Percentiles rank a stretch among this genome's conserved stretches.
Conservation (phyloP, 2,888 invertebrate genomes). For the Sthenelais limicola region DNA sequence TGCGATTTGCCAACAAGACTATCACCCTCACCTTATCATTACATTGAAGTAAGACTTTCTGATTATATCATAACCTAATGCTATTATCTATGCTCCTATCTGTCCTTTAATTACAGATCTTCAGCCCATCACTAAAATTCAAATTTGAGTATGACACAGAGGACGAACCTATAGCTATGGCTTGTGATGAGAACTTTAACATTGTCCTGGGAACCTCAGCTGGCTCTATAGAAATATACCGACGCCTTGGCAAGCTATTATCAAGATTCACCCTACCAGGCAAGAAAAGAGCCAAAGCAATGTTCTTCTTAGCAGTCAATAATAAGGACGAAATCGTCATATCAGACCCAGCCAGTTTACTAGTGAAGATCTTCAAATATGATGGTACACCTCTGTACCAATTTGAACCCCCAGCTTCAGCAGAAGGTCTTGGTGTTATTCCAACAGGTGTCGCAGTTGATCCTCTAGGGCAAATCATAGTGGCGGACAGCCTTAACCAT, state of each 20-base stretch:
- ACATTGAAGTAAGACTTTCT: not conserved
- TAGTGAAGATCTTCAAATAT: conserved; percentile 58
- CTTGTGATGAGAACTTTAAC: conserved; percentile 58
- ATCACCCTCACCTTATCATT: not conserved
- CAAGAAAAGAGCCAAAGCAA: not conserved
- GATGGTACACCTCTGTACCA: conserved; percentile 57
- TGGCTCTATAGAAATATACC: conserved; percentile 59
- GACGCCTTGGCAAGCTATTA: conserved; percentile 50
- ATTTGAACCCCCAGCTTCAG: conserved; percentile 57
- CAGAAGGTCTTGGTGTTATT: conserved; percentile 57
- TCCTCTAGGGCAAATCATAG: conserved; percentile 57
- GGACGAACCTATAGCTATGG: conserved; percentile 59
- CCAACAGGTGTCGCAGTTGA: conserved; percentile 59
- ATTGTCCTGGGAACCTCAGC: conserved; percentile 58
- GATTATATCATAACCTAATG: not conserved
- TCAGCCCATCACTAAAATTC: conserved; percentile 53
- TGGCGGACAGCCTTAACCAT: conserved; percentile 66
- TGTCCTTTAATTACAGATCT: conserved; percentile 14
- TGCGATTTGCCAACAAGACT: not conserved
- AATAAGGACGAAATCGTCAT: conserved; percentile 61
- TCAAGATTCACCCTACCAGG: not conserved
- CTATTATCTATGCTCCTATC: not conserved
- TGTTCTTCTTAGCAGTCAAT: conserved; percentile 17
- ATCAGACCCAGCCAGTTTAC: conserved; percentile 57
- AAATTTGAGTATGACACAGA: conserved; percentile 56